A percentile compares a stretch with the other conserved stretches of the same genome.
phyloP scores from a whole-genome alignment of 2,797 vertebrate genomes.

The Pangasius sanitwongsei region DNA sequence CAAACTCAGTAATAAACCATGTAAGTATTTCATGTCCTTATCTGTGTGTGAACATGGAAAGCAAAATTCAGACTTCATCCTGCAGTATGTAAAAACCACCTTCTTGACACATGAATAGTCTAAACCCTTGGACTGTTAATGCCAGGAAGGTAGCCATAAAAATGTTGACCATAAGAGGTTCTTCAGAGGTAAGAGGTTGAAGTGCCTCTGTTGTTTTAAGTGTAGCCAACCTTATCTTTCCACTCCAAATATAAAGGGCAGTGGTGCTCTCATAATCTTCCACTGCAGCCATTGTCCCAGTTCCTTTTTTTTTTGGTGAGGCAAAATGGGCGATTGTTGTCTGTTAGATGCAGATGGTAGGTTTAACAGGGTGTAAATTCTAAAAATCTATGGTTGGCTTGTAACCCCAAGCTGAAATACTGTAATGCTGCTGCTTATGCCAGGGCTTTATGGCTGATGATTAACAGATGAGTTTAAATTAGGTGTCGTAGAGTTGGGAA shows the following conservation, averaged over 20 bases:
- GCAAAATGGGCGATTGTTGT: conserved; percentile 22
- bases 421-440: background rate
- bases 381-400: background rate
- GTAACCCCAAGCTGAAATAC: background rate
- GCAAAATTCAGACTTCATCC: conserved; percentile 27
- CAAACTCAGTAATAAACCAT: conserved; percentile 13
- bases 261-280: conserved; percentile 43
- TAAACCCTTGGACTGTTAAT: conserved; percentile 15
- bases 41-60: conserved; percentile 36
- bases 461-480: background rate
- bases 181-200: conserved; percentile 41
- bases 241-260: conserved; percentile 41
- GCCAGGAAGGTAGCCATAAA: conserved; percentile 47
- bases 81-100: conserved; percentile 33
- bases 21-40: conserved; percentile 17
- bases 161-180: conserved; percentile 30
- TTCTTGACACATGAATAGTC: conserved; percentile 46
- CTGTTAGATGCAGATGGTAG: background rate
- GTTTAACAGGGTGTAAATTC: conserved; percentile 39
- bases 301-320: conserved; percentile 42
- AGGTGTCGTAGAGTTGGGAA: background rate
- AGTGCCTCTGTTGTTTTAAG: conserved; percentile 27
- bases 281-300: conserved; percentile 28
- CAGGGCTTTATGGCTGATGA: background rate
- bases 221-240: conserved; percentile 47